Conservation (phyloP, 2,113 vertebrate genomes). For the Indicator maculatus region DNA sequence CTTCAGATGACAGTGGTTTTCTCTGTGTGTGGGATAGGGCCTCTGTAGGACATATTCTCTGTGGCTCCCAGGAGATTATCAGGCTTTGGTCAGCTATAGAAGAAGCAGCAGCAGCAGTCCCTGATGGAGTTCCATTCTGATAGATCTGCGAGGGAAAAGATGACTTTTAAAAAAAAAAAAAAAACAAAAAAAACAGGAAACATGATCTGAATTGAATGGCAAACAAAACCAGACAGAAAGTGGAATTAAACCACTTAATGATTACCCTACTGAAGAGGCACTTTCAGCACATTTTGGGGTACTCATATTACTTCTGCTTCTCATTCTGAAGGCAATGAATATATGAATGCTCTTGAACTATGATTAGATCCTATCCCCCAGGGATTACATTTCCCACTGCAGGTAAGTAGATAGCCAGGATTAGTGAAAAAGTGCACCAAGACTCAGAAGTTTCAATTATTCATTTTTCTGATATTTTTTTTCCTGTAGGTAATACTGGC, state of each 20-base stretch:
- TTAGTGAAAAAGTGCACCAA: background rate
- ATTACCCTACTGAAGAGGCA: background rate
- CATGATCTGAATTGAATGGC: background rate
- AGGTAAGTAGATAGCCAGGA: background rate
- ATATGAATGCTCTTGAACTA: background rate
- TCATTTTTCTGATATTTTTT: background rate
- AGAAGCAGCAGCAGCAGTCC: background rate
- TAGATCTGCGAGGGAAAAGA: background rate
- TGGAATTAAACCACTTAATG: background rate
- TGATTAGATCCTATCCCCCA: background rate
- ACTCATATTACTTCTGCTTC: background rate
- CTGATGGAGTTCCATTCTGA: background rate
- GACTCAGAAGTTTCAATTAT: background rate
- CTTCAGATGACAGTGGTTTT: background rate
- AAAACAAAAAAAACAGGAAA: too few relatives aligned
- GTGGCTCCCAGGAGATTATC: background rate
- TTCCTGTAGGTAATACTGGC: background rate
- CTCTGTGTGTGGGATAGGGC: accelerated
- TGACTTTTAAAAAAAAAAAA: too few relatives aligned
- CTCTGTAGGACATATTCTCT: background rate
- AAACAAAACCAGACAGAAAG: background rate
- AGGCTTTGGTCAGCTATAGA: background rate
- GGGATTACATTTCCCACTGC: background rate
- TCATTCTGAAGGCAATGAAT: background rate
- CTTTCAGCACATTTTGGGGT: background rate